These are phyloP conservation scores for Nymphalis polychloros DNA, from an alignment of 2,888 invertebrate genomes.

Conservation along the genomic window DNA sequence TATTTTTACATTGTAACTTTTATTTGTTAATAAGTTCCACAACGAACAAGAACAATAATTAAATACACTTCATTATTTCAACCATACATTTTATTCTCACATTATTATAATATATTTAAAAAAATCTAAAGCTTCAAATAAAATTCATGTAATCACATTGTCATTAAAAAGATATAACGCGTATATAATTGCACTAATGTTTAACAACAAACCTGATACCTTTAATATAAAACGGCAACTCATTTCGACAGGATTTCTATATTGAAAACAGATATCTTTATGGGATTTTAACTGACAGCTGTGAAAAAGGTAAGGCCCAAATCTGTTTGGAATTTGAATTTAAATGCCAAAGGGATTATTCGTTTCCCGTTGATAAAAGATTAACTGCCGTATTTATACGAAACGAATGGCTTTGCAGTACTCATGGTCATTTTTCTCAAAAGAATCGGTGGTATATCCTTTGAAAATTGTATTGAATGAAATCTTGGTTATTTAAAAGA, in stretches of 20 bases:
- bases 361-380: conserved; percentile 31
- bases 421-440: neutral
- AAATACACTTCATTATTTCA: too few relatives aligned
- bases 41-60: too few relatives aligned
- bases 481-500: neutral
- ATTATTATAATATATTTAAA: too few relatives aligned
- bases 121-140: neutral
- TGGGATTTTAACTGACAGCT: conserved; percentile 40
- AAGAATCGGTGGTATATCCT: neutral
- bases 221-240: conserved; percentile 21
- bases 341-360: conserved; percentile 39
- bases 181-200: neutral
- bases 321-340: conserved; percentile 42
- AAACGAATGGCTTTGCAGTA: conserved; percentile 25
- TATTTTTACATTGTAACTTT: too few relatives aligned
- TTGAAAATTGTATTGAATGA: neutral
- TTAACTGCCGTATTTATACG: conserved; percentile 35
- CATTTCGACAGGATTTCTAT: conserved; percentile 27
- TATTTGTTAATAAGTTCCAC: too few relatives aligned
- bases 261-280: conserved; percentile 34
- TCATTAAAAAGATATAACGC: conserved; percentile 2
- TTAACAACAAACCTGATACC: conserved; percentile 1
- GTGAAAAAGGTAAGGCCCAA: conserved; percentile 39
- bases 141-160: conserved; percentile 2
- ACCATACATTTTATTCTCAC: too few relatives aligned